Percentiles rank a stretch among this genome's conserved stretches.
Conservation (phyloP, 2,888 invertebrate genomes). For the Autographa gamma region DNA sequence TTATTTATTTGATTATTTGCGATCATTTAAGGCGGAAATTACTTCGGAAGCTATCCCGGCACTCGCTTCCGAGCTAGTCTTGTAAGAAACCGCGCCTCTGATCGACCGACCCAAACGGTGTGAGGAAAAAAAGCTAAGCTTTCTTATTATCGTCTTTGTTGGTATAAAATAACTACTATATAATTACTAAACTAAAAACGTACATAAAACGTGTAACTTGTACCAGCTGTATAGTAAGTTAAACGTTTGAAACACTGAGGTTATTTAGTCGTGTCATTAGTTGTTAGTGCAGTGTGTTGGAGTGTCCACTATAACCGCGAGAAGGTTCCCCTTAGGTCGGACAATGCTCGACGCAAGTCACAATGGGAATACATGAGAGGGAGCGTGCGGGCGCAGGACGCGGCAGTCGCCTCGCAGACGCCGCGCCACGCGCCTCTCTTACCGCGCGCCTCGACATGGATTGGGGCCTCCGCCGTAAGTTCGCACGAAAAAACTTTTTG, state of each 20-base stretch:
- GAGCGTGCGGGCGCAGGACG: slow-evolving; percentile 82
- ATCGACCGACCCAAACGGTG: not conserved
- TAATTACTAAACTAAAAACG: not conserved
- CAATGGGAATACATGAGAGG: slow-evolving; percentile 76
- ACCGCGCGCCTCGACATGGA: slow-evolving; percentile 80
- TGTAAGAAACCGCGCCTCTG: not conserved
- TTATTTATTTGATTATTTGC: not conserved
- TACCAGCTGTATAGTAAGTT: slow-evolving; percentile 10
- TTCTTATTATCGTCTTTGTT: not conserved
- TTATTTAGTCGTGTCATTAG: slow-evolving; percentile 38
- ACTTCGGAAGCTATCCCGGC: slow-evolving; percentile 6
- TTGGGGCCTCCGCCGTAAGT: slow-evolving; percentile 89
- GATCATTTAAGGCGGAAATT: slow-evolving; percentile 2
- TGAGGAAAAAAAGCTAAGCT: not conserved
- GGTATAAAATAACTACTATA: not conserved
- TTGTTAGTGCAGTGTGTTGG: slow-evolving; percentile 50
- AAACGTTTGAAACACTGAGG: slow-evolving; percentile 52
- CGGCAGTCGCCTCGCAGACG: slow-evolving; percentile 86
- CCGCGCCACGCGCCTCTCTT: slow-evolving; percentile 79
- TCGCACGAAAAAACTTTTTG: slow-evolving; percentile 70
- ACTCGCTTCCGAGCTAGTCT: not conserved
- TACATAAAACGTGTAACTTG: slow-evolving; percentile 1
- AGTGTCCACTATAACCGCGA: slow-evolving; percentile 66
- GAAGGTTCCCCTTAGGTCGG: slow-evolving; percentile 67
- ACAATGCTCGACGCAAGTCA: slow-evolving; percentile 73